phyloP scores from a whole-genome alignment of 2,113 vertebrate genomes.

The Coturnix japonica region DNA sequence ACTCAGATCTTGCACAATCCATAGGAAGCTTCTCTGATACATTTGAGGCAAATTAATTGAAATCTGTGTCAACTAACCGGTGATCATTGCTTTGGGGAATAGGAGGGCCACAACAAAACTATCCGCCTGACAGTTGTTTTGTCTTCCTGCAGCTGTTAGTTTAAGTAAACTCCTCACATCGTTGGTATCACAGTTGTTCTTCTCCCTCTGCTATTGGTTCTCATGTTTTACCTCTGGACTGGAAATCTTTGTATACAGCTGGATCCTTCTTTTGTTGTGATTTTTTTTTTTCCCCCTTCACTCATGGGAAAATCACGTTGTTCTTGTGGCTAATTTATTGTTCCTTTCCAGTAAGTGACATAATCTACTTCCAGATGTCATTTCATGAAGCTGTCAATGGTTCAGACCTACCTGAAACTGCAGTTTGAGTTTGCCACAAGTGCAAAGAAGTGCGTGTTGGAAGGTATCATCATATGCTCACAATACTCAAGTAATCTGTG shows the following conservation, averaged over 20 bases:
- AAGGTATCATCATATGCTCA: conserved; percentile 9
- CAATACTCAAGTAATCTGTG: background rate
- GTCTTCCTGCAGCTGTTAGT: conserved; percentile 71
- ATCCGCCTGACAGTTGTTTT: conserved; percentile 60
- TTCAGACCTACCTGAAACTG: conserved; percentile 52
- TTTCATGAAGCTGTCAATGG: conserved; percentile 53
- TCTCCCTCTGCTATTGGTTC: conserved; percentile 40
- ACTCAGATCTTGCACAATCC: conserved; percentile 4
- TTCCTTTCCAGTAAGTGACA: conserved; percentile 50
- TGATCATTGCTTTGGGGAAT: background rate
- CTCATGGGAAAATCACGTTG: conserved; percentile 35
- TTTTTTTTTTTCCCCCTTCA: background rate
- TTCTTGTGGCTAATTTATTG: conserved; percentile 57
- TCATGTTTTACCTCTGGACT: conserved; percentile 53
- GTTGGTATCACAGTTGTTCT: conserved; percentile 55
- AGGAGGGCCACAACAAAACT: background rate
- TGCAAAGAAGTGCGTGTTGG: background rate
- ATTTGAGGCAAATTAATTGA: conserved; percentile 27
- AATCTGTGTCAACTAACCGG: conserved; percentile 61
- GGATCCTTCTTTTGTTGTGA: background rate
- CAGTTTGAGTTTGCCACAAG: conserved; percentile 40
- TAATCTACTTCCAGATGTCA: conserved; percentile 68
- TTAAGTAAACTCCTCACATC: conserved; percentile 27
- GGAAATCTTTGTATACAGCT: conserved; percentile 7
- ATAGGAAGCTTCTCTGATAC: background rate